phyloP scores from a whole-genome alignment of 2,888 invertebrate species.

The Mesochorus sp. region DNA sequence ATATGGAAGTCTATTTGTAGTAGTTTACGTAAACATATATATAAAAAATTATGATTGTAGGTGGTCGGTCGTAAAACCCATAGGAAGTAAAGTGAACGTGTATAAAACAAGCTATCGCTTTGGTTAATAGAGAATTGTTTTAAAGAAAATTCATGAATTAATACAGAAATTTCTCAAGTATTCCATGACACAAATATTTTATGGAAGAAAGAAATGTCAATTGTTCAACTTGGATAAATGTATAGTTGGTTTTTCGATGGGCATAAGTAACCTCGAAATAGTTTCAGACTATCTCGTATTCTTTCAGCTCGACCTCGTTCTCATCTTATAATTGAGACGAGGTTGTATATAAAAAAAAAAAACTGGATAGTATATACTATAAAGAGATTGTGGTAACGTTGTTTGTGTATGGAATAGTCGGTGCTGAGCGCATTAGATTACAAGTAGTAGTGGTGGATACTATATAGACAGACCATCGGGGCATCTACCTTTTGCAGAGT shows the following conservation, averaged over 20 bases:
- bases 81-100: background rate
- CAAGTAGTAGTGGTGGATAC: background rate
- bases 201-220: no score
- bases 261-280: conserved; percentile 46
- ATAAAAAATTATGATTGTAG: no score
- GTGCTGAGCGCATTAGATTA: background rate
- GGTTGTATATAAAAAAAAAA: background rate
- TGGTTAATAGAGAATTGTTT: no score
- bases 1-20: background rate
- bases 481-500: conserved; percentile 12
- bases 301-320: conserved; percentile 41
- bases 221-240: background rate
- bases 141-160: no score
- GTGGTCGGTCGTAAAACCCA: no score
- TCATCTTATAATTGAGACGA: conserved; percentile 39
- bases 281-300: conserved; percentile 4
- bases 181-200: no score
- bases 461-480: background rate
- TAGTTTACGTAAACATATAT: no score
- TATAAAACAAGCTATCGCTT: no score
- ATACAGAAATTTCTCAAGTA: no score
- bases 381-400: conserved; percentile 15
- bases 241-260: conserved; percentile 37
- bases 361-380: background rate
- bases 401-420: background rate